Base-by-base conservation (phyloP, 2,888 invertebrate genomes). In the Molorchus minor region DNA sequence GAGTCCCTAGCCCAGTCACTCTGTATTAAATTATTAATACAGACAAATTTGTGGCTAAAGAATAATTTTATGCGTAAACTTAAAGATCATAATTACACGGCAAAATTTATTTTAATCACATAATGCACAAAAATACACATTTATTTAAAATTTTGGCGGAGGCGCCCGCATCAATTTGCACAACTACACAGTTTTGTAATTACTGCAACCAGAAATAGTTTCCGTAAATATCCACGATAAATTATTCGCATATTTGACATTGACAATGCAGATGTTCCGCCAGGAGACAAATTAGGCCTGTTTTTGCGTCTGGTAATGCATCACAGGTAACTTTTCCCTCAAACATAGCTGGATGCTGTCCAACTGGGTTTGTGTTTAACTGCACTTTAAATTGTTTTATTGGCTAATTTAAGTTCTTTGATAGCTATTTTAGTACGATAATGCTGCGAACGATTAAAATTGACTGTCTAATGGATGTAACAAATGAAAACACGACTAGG, bases 171-270 rank as follows among this genome's bases (percentile, higher is more conserved):
- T n/a, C n/a, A n/a, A n/a, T n/a, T n/a, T n/a, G n/a, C n/a, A n/a
- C n/a, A n/a, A n/a, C n/a, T n/a, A n/a, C n/a, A n/a, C n/a, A n/a
- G n/a, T n/a, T n/a, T n/a, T n/a, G n/a, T n/a, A n/a, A n/a, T n/a
- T n/a, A n/a, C n/a, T n/a, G n/a, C n/a, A n/a, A n/a, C n/a, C 38
- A 16, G 15, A 40, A 38, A 40, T 25, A 16, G 29, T 25, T 15
- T 38, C n/a, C 19, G 2, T 10, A 13, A n/a, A 25, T 49, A 16
- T 3, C 4, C 8, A 10, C 38, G 21, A 17, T 38, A 49, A 49
- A 40, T 49, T 38, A 49, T 29, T 20, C 49, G n/a, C 13, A 49
- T 49, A 49, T 20, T 40, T 40, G 33, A 52, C 52, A 52, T 41
- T 40, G 52, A 30, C 52, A 52, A 52, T 41, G 30, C 13, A 40